Base-by-base conservation (phyloP, 2,888 invertebrate genomes). In the Drosophila percnosoma region DNA sequence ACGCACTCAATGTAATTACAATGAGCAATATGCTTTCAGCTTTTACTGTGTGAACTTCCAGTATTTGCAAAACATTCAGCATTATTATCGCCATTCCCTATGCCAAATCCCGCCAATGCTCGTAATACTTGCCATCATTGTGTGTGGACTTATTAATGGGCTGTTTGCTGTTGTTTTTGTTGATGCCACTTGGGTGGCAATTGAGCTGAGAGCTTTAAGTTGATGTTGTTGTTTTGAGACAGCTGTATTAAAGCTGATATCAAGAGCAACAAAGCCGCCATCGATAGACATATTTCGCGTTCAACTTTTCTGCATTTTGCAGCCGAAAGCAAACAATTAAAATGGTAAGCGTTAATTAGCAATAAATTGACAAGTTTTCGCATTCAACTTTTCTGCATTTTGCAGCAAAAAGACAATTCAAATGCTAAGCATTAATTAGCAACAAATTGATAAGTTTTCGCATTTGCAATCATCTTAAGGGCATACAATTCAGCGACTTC, bases 131-230 rank as follows among this genome's bases (percentile, higher is more conserved):
- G 61, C 27, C 34, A 27, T 45, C 57, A n/a, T 36, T 45, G 24
- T 24, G 24, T 24, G 15, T 24, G 15, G 45, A 15, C 18, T 18
- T 34, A 64, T 73, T 76, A 78, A 73, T 79, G 74, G 67, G 59
- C 67, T 60, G 58, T 67, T 53, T 60, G 65, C 64, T 59, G 55
- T 78, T 73, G 55, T 78, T 53, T 53, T 52, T 21, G 48, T 18
- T 52, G 55, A 29, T 61, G 68, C 65, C 65, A 64, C 83, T 83
- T 80, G 81, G 77, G 83, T 65, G 81, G 62, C 66, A 65, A 58
- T 68, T 74, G 53, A 71, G 48, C 38, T 62, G 36, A 52, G 62
- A 38, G 51, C 27, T 29, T 21, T 40, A 31, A 24, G 18, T n/a
- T 24, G 2, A 29, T 33, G 31, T 24, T 31, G 49, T 48, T 54